Percentiles rank a stretch among this genome's conserved stretches.
Conservation (phyloP, 2,113 vertebrate genomes). For the Bujurquina vittata region DNA sequence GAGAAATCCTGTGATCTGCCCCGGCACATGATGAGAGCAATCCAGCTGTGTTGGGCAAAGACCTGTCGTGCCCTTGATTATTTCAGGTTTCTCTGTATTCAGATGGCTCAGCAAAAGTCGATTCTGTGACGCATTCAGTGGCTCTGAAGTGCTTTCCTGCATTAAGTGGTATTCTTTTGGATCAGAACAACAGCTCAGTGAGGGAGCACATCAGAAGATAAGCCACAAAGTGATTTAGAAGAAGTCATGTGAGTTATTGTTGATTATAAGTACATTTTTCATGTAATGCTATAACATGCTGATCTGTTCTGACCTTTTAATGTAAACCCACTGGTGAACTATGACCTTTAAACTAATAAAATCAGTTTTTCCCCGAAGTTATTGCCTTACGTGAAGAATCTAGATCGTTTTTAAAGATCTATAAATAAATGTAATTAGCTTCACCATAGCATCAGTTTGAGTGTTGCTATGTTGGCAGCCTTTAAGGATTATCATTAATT, state of each 20-base stretch:
- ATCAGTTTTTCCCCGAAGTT: background rate
- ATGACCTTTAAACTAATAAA: background rate
- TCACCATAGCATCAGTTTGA: slow-evolving; percentile 3
- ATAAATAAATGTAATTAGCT: background rate
- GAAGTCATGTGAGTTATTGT: background rate
- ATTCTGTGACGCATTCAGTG: slow-evolving; percentile 10
- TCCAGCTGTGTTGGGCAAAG: background rate
- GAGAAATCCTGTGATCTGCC: background rate
- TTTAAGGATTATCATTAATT: background rate
- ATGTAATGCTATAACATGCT: background rate
- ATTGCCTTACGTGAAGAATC: background rate
- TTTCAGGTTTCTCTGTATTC: slow-evolving; percentile 10
- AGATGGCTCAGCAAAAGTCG: background rate
- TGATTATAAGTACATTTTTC: background rate
- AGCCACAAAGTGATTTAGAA: background rate
- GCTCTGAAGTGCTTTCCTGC: background rate
- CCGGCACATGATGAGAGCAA: background rate
- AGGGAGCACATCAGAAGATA: background rate
- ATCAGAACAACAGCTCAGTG: background rate
- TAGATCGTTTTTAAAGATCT: background rate
- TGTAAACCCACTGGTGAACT: background rate
- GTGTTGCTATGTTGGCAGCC: background rate
- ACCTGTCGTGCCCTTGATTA: background rate
- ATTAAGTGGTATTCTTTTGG: background rate
- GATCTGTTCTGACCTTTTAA: background rate